Percentiles rank a stretch among this genome's conserved stretches.
phyloP scores from a whole-genome alignment of 1,140 invertebrate genomes.

The Dinoponera quadriceps region DNA sequence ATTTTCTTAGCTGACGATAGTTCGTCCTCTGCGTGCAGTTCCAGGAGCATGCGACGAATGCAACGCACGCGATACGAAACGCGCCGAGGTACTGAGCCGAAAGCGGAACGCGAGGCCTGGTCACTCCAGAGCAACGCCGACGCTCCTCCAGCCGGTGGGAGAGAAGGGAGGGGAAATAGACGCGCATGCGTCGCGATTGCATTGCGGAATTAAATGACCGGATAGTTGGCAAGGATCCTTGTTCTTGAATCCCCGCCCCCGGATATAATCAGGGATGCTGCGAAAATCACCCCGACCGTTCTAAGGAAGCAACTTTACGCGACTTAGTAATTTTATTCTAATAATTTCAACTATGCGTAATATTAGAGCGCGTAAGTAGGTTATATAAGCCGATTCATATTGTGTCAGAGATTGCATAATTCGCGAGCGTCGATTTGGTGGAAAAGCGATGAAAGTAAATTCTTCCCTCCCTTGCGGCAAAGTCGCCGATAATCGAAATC shows the following conservation, averaged over 20 bases:
- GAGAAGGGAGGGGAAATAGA: slow-evolving; percentile 9
- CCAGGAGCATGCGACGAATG: neutral
- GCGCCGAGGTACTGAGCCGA: slow-evolving; percentile 68
- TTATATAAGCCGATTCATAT: neutral
- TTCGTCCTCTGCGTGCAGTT: neutral
- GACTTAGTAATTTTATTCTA: too few relatives aligned
- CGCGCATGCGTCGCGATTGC: slow-evolving; percentile 50
- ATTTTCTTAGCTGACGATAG: neutral
- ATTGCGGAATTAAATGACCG: slow-evolving; percentile 51
- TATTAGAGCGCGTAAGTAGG: too few relatives aligned
- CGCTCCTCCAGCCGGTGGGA: slow-evolving; percentile 13
- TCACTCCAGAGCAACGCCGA: slow-evolving; percentile 37
- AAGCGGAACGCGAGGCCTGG: slow-evolving; percentile 56
- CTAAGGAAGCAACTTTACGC: too few relatives aligned
- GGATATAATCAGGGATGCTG: neutral
- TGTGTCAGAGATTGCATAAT: neutral
- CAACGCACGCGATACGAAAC: slow-evolving; percentile 44
- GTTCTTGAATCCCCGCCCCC: neutral
- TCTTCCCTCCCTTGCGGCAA: neutral
- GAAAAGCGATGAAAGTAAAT: neutral
- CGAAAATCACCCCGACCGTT: slow-evolving; percentile 10
- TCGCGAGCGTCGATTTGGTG: neutral
- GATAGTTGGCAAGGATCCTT: slow-evolving; percentile 33
- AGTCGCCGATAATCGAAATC: slow-evolving; percentile 46
- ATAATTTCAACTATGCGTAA: neutral